phyloP scores from a whole-genome alignment of 2,113 vertebrate species.

The Brienomyrus longianalis region DNA sequence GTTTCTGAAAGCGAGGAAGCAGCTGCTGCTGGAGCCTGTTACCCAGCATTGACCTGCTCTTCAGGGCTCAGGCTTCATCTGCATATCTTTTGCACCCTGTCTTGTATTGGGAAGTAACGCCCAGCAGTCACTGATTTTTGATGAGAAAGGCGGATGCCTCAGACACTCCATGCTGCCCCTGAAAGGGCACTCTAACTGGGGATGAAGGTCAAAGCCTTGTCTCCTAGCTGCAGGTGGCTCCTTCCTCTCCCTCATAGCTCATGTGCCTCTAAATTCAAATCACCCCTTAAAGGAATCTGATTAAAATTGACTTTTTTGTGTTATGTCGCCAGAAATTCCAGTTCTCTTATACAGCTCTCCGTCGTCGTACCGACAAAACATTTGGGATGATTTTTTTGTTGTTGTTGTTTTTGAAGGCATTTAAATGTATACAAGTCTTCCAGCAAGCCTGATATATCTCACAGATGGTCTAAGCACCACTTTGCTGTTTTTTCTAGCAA shows the following conservation, averaged over 20 bases:
- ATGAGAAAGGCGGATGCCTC: constrained; percentile 59
- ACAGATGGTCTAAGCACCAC: not conserved
- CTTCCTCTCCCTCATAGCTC: constrained; percentile 51
- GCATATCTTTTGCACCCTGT: constrained; percentile 81
- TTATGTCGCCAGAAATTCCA: constrained; percentile 13
- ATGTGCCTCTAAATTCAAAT: constrained; percentile 6
- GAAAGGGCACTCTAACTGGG: constrained; percentile 64
- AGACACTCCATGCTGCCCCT: constrained; percentile 58
- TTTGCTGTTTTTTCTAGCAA: not conserved
- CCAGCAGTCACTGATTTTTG: constrained; percentile 71
- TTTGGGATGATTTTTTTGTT: not conserved
- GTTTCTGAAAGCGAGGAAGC: constrained; percentile 38
- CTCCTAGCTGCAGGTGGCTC: constrained; percentile 79
- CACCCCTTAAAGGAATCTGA: constrained; percentile 25
- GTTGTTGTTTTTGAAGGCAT: not conserved
- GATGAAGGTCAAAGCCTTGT: constrained; percentile 84
- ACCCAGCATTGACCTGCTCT: constrained; percentile 77
- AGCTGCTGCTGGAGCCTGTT: constrained; percentile 67
- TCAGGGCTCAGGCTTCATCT: constrained; percentile 78
- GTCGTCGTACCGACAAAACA: not conserved
- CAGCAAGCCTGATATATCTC: not conserved
- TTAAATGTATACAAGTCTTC: not conserved
- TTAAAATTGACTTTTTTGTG: constrained; percentile 21
- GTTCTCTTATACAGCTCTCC: not conserved
- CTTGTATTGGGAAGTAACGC: constrained; percentile 85